Evolutionary conservation across 1,140 invertebrate genomes (phyloP).

Genomic region (Drosophila prosaltans): DNA sequence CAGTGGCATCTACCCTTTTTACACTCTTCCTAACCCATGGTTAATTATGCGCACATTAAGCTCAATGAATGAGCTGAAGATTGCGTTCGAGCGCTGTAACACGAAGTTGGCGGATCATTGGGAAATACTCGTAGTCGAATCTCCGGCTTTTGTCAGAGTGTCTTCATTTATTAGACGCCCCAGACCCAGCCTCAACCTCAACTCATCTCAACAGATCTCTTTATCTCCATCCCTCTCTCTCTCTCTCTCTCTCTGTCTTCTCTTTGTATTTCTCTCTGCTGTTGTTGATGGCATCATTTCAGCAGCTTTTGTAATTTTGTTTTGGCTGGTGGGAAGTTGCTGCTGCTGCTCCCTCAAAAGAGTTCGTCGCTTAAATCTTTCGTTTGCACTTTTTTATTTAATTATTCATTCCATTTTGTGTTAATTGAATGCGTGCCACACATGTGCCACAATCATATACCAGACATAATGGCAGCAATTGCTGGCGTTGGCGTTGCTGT

Average conservation of each 20-base stretch:
- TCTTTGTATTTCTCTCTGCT: constrained; percentile 11
- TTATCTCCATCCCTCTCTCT: not conserved
- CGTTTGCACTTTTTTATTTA: constrained; percentile 32
- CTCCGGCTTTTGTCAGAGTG: constrained; percentile 9
- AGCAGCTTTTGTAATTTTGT: constrained; percentile 53
- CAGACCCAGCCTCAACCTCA: constrained; percentile 11
- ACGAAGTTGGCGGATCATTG: constrained; percentile 15
- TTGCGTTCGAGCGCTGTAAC: constrained; percentile 5
- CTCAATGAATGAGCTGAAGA: constrained; percentile 22
- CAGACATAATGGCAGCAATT: constrained; percentile 61
- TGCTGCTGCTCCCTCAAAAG: constrained; percentile 46
- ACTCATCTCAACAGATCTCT: constrained; percentile 10
- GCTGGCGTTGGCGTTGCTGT: constrained; percentile 32
- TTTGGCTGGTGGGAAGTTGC: constrained; percentile 50
- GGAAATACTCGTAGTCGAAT: constrained; percentile 9
- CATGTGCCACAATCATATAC: constrained; percentile 36
- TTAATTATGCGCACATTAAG: constrained; percentile 59
- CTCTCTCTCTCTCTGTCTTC: constrained; percentile 10
- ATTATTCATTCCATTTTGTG: constrained; percentile 59
- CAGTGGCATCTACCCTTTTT: not conserved
- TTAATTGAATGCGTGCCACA: constrained; percentile 61
- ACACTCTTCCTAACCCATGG: constrained; percentile 32
- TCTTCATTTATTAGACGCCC: constrained; percentile 18
- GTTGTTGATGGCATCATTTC: constrained; percentile 63
- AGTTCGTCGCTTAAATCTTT: constrained; percentile 59